Percentiles rank a stretch among this genome's conserved stretches.
These are phyloP conservation scores for Mustela nigripes DNA, from an alignment of 2,113 vertebrate genomes.

Conservation along the genomic window DNA sequence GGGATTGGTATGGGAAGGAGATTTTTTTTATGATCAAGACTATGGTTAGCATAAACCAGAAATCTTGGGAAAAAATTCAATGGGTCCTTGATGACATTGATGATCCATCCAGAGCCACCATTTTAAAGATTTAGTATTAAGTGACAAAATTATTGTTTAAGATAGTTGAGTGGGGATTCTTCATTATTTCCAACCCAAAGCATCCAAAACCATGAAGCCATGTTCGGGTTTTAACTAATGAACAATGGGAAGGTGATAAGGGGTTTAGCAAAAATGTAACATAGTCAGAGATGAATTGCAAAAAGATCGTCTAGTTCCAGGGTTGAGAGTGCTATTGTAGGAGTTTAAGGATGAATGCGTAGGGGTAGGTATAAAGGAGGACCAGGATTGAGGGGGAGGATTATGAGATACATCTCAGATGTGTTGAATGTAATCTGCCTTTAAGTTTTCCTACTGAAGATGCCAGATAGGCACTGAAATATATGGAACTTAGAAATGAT, in stretches of 20 bases:
- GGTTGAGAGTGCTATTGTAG: not conserved
- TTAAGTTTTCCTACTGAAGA: constrained; percentile 6
- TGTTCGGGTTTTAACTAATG: not conserved
- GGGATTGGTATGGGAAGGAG: not conserved
- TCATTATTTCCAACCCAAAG: not conserved
- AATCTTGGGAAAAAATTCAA: constrained; percentile 12
- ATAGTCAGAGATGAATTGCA: not conserved
- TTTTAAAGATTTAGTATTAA: not conserved
- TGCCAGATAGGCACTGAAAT: not conserved
- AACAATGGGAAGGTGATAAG: not conserved
- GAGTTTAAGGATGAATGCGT: not conserved
- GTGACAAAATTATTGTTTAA: not conserved
- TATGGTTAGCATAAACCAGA: not conserved
- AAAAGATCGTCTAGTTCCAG: not conserved
- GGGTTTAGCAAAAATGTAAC: constrained; percentile 29
- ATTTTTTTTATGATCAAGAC: not conserved
- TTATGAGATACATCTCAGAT: not conserved
- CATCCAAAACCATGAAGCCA: not conserved
- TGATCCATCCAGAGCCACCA: not conserved
- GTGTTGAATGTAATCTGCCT: not conserved
- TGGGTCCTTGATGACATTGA: not conserved
- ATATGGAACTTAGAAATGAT: constrained; percentile 13
- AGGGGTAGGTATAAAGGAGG: not conserved
- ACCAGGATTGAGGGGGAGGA: not conserved
- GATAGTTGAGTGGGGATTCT: not conserved